Percentiles rank a stretch among this genome's conserved stretches.
Conservation (phyloP, 1,140 invertebrate genomes). For the Portunus trituberculatus region DNA sequence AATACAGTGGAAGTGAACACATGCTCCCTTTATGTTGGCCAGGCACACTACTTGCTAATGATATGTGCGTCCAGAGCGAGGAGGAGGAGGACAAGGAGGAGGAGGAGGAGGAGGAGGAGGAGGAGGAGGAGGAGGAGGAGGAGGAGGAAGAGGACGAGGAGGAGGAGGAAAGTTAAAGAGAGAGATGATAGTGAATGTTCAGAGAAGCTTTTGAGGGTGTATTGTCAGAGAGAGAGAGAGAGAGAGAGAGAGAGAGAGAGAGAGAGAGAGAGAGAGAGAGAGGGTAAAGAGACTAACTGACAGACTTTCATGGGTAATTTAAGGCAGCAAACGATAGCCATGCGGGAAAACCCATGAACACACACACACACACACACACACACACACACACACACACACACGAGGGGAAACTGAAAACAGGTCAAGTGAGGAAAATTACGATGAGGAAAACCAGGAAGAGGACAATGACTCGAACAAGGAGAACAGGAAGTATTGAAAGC, state of each 20-base stretch:
- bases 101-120: neutral
- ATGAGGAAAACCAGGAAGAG: no score
- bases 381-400: no score
- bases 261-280: slow-evolving; percentile 18
- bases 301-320: neutral
- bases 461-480: neutral
- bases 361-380: no score
- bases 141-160: neutral
- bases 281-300: neutral
- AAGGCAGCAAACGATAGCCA: neutral
- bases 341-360: no score
- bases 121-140: neutral
- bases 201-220: neutral
- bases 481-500: neutral
- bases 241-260: neutral
- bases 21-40: neutral
- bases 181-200: neutral
- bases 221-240: neutral
- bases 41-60: neutral
- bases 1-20: neutral
- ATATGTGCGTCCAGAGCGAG: neutral
- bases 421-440: no score
- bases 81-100: no score
- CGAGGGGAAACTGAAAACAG: no score
- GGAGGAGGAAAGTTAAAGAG: neutral